These are phyloP conservation scores for Aurelia aurita DNA, from an alignment of 30 jellyfish, hydroid and myxozoan genomes.

Conservation along the genomic window DNA sequence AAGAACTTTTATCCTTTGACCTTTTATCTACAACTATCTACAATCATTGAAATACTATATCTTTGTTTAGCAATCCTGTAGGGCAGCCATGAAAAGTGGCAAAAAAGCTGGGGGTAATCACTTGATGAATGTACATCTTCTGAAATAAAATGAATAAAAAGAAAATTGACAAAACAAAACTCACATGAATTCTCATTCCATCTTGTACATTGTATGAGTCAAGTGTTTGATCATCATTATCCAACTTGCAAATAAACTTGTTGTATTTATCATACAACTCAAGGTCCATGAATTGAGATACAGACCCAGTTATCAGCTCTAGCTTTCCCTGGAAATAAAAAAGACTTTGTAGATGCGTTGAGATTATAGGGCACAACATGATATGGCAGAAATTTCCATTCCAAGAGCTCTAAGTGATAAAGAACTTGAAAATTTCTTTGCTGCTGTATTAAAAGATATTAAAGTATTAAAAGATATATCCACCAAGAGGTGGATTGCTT, in stretches of 20 bases:
- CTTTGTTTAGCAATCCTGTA: too few relatives aligned
- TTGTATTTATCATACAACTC: constrained; percentile 80
- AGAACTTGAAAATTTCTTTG: neutral
- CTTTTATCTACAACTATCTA: too few relatives aligned
- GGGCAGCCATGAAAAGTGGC: too few relatives aligned
- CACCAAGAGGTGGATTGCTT: too few relatives aligned
- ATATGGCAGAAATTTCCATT: neutral
- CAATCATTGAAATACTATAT: too few relatives aligned
- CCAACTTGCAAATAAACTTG: constrained; percentile 42
- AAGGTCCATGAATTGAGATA: constrained; percentile 73
- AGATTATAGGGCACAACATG: neutral
- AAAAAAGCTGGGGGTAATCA: neutral
- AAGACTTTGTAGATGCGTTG: neutral
- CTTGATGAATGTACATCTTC: neutral
- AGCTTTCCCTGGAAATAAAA: constrained; percentile 79
- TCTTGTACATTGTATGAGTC: constrained; percentile 63
- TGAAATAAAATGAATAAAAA: neutral
- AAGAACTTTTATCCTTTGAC: too few relatives aligned
- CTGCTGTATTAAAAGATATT: too few relatives aligned
- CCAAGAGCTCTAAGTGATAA: neutral
- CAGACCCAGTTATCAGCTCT: constrained; percentile 90
- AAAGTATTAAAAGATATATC: too few relatives aligned
- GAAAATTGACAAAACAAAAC: neutral
- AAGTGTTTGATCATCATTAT: constrained; percentile 71
- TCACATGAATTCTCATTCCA: constrained; percentile 89